phyloP scores from a whole-genome alignment of 2,888 invertebrate species.

The Pyrochroa serraticornis region DNA sequence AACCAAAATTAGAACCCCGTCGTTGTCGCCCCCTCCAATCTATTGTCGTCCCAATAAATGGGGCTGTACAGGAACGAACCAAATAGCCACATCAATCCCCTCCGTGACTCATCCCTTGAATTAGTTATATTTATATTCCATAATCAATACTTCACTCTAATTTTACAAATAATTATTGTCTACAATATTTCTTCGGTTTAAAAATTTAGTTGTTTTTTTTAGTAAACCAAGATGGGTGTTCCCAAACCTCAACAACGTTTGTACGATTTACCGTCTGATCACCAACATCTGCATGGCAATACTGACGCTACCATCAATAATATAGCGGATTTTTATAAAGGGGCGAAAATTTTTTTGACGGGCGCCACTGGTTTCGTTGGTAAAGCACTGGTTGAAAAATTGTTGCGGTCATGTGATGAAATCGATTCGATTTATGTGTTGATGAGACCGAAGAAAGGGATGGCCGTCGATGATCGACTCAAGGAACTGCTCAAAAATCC shows the following conservation, averaged over 20 bases:
- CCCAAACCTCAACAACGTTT: constrained; percentile 15
- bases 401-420: constrained; percentile 83
- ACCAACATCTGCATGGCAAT: background rate
- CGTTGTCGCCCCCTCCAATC: too few relatives aligned
- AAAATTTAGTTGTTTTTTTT: too few relatives aligned
- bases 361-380: constrained; percentile 86
- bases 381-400: constrained; percentile 90
- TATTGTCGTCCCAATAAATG: too few relatives aligned
- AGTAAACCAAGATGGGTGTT: constrained; percentile 12
- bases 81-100: too few relatives aligned
- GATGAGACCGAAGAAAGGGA: constrained; percentile 76
- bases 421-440: constrained; percentile 80
- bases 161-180: background rate
- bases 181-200: background rate
- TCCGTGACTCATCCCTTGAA: too few relatives aligned
- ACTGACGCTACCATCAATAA: constrained; percentile 39
- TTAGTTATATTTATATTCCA: too few relatives aligned
- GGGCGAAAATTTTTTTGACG: constrained; percentile 54
- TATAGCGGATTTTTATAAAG: constrained; percentile 50
- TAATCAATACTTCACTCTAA: too few relatives aligned
- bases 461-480: constrained; percentile 71
- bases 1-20: too few relatives aligned
- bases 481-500: constrained; percentile 76
- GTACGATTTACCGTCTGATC: constrained; percentile 7
- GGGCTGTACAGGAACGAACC: too few relatives aligned